A percentile compares a stretch with the other conserved stretches of the same genome.
phyloP scores from a whole-genome alignment of 2,888 invertebrate species.

The Parnassius glacialis region DNA sequence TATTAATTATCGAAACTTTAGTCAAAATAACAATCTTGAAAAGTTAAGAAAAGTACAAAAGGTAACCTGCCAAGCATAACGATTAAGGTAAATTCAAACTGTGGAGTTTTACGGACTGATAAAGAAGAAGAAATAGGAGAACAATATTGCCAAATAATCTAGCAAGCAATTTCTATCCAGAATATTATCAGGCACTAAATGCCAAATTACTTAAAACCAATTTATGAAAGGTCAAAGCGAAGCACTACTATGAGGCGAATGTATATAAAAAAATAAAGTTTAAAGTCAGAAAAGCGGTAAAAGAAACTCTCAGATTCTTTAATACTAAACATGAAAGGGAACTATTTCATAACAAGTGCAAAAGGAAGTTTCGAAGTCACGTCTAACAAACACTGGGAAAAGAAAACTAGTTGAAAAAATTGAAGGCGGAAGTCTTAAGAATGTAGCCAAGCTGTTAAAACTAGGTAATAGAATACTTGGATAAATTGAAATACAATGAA shows the following conservation, averaged over 20 bases:
- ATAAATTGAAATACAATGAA: too few species aligned
- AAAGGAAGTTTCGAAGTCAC: conserved; percentile 5
- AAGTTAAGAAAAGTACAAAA: too few species aligned
- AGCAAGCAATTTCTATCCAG: too few species aligned
- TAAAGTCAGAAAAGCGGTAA: background rate
- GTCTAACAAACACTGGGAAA: conserved; percentile 6
- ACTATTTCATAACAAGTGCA: conserved; percentile 4
- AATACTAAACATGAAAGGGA: background rate
- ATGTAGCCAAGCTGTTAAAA: background rate
- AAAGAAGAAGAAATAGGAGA: too few species aligned
- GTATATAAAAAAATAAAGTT: background rate
- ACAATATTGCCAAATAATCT: too few species aligned
- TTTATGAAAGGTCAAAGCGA: background rate
- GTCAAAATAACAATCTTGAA: too few species aligned
- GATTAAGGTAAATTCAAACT: too few species aligned
- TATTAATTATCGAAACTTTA: too few species aligned
- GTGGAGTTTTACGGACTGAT: too few species aligned
- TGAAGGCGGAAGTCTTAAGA: conserved; percentile 1
- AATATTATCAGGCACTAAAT: too few species aligned
- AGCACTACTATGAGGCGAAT: background rate
- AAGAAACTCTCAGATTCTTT: background rate
- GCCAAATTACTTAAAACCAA: background rate
- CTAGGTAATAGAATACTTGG: too few species aligned
- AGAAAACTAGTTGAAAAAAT: conserved; percentile 10
- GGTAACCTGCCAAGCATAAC: too few species aligned